Evolutionary conservation across 2,888 invertebrate genomes (phyloP), one percentile per base, ranked within the genome.

Genomic region (Cynaeus angustus): DNA sequence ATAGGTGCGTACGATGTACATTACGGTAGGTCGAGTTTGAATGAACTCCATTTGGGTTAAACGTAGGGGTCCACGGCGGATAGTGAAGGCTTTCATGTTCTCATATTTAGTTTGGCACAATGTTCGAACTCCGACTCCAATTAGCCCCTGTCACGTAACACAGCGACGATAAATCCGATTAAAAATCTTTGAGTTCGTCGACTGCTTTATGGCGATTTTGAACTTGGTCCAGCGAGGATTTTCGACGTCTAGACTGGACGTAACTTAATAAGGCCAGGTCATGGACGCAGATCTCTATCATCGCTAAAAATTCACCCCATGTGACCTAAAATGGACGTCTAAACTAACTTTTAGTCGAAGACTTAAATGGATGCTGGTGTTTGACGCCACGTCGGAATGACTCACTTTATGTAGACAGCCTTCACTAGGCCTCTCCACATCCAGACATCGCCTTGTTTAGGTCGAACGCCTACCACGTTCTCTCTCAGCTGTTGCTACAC

Each of bases 371-470:
- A 21, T 21, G 37, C 9, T 58, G 45, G 58, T 45, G 41, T 30
- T 50, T 52, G 37, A 53, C 53, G 59, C 50, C 65, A 52, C 65
- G 46, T 56, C 58, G 50, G 58, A 64, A 46, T 66, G 66, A 68
- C 56, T 68, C 68, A 68, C 43, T 53, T 66, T 69, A 67, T 67
- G 67, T 73, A 77, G 75, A 74, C 77, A 77, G 72, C 77, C 77
- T 77, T 77, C 77, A 72, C 68, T 72, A 73, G 72, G 71, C 72
- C 74, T 77, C 75, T 68, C 66, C 55, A 56, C 53, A 62, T 70
- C 73, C 71, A 76, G 75, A 76, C 77, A 74, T 75, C 72, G 71
- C 77, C 77, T 73, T 77, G 75, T 77, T 74, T 76, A 70, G 75
- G 70, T 74, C 71, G 74, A 71, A 68, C 73, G 72, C 74, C 76